A percentile compares a stretch with the other conserved stretches of the same genome.
These are phyloP conservation scores for Tylochromis polylepis DNA, from an alignment of 2,113 vertebrate genomes.

Conservation along the genomic window DNA sequence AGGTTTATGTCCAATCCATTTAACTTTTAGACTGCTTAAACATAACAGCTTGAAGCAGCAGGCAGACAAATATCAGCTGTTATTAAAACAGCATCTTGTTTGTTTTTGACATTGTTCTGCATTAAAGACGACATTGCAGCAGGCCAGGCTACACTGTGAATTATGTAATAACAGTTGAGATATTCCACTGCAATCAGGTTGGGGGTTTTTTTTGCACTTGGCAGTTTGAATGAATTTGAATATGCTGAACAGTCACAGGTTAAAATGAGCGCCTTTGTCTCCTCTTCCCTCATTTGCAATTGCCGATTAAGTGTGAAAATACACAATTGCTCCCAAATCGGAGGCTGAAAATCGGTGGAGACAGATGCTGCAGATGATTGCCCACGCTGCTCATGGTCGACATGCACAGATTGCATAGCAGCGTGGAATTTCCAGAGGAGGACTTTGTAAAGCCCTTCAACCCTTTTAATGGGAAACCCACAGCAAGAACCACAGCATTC, in stretches of 20 bases:
- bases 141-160: background rate
- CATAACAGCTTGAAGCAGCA: background rate
- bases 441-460: background rate
- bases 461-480: slow-evolving; percentile 7
- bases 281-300: background rate
- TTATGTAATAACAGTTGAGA: background rate
- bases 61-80: background rate
- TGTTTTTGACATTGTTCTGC: background rate
- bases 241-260: background rate
- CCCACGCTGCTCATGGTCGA: background rate
- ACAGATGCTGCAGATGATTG: slow-evolving; percentile 7
- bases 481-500: background rate
- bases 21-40: background rate
- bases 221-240: background rate
- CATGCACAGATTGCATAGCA: background rate
- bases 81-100: background rate
- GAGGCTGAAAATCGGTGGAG: background rate
- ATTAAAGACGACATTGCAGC: background rate
- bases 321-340: background rate
- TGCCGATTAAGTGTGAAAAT: background rate
- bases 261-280: background rate
- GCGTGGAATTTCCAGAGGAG: slow-evolving; percentile 1
- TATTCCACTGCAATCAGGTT: background rate
- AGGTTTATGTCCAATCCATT: background rate
- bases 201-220: background rate